Evolutionary conservation across 2,888 invertebrate species (phyloP).

Genomic region (Eutolmus rufibarbis): DNA sequence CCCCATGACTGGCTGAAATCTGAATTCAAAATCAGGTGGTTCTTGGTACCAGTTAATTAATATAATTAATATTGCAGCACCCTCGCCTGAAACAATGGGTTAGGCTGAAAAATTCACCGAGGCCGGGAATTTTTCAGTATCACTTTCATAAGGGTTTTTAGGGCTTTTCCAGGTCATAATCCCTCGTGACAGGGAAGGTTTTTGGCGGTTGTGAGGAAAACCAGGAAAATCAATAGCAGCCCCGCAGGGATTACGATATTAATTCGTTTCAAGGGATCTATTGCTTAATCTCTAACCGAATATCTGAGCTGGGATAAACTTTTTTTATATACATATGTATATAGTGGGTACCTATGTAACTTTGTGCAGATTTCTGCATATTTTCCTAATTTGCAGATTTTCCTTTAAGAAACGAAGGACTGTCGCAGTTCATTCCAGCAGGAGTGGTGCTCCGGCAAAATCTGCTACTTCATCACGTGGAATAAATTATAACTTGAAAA

Average conservation of each 20-base stretch:
- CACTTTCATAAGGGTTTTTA: not conserved
- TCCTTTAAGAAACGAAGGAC: not conserved
- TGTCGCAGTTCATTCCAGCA: not conserved
- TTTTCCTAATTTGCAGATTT: not conserved
- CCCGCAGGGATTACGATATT: not conserved
- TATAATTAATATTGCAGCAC: not conserved
- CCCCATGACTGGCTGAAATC: not conserved
- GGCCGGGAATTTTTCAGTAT: not conserved
- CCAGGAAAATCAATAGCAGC: not conserved
- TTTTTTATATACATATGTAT: not conserved
- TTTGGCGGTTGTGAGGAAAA: not conserved
- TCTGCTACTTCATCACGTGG: slow-evolving; percentile 2
- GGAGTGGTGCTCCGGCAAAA: not conserved
- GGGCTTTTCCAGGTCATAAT: slow-evolving; percentile 2
- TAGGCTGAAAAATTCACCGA: not conserved
- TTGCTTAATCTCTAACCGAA: not conserved
- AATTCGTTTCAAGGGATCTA: not conserved
- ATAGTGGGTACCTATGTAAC: not conserved
- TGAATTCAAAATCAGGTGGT: not conserved
- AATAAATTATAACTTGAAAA: slow-evolving; percentile 12
- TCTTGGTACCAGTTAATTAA: not conserved
- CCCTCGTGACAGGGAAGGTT: not conserved
- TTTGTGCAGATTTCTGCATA: not conserved
- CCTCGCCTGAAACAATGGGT: not conserved
- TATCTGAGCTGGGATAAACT: not conserved